Percentiles rank a stretch among this genome's conserved stretches.
Evolutionary conservation across 1,140 invertebrate species (phyloP).

Genomic region (Drosophila grimshawi): DNA sequence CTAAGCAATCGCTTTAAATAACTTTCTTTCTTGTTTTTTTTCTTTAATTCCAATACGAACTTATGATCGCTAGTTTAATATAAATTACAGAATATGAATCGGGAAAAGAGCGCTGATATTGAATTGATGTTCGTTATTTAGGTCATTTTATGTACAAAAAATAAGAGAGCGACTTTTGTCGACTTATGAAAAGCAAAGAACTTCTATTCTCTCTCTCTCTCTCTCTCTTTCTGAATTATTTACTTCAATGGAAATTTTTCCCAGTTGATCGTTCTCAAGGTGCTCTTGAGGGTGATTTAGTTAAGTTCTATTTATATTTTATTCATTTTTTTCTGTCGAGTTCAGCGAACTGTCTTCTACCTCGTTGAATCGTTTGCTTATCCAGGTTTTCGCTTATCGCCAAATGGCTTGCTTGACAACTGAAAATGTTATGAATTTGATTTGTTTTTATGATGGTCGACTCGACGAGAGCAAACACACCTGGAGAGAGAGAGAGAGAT

Average conservation of each 20-base stretch:
- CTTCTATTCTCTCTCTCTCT: too few species aligned
- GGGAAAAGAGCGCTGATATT: background rate
- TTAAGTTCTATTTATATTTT: background rate
- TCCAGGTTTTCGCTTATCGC: constrained; percentile 15
- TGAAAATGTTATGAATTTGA: constrained; percentile 4
- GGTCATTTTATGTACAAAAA: too few species aligned
- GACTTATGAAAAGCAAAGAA: too few species aligned
- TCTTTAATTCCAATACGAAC: too few species aligned
- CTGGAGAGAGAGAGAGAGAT: background rate
- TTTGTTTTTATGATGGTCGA: background rate
- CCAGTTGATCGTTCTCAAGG: constrained; percentile 3
- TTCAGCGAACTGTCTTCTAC: constrained; percentile 27
- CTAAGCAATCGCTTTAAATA: too few species aligned
- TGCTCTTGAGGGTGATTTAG: background rate
- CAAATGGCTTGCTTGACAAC: constrained; percentile 21
- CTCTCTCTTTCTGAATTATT: too few species aligned
- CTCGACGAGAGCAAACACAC: background rate
- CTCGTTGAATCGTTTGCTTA: background rate
- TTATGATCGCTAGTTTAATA: too few species aligned
- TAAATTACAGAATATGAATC: background rate
- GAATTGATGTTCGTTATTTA: too few species aligned
- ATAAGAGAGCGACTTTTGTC: too few species aligned
- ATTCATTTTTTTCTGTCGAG: background rate
- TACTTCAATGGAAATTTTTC: too few species aligned
- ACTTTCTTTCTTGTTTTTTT: too few species aligned